Conservation (phyloP, 1,140 invertebrate species). For the Diuraphis noxia region DNA sequence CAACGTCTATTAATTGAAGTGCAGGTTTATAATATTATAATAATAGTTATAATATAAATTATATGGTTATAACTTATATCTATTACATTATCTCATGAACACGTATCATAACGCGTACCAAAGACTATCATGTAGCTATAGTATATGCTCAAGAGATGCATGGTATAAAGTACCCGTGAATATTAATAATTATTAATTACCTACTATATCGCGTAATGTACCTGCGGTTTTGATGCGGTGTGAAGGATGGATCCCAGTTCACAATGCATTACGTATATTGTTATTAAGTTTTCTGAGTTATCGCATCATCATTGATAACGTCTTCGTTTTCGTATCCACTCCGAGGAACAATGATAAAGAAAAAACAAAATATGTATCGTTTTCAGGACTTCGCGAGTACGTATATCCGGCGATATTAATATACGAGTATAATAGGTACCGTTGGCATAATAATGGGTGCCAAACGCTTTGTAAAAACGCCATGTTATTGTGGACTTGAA, state of each 20-base stretch:
- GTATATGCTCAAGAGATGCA: not conserved
- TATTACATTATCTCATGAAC: not conserved
- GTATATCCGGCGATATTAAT: too few relatives aligned
- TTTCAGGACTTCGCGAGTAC: not conserved
- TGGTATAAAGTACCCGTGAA: not conserved
- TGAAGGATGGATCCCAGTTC: not conserved
- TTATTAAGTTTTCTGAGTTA: not conserved
- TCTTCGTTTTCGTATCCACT: not conserved
- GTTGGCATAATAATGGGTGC: too few relatives aligned
- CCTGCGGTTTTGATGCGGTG: not conserved
- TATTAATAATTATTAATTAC: too few relatives aligned
- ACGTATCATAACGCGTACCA: not conserved
- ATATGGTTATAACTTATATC: not conserved
- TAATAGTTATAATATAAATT: too few relatives aligned
- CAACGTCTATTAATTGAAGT: not conserved
- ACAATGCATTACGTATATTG: not conserved
- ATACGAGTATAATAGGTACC: too few relatives aligned
- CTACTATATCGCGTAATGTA: not conserved
- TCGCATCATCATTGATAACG: not conserved
- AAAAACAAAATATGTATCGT: not conserved
- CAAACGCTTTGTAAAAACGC: not conserved
- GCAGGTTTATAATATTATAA: not conserved
- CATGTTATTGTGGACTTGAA: not conserved
- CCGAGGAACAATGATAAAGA: not conserved
- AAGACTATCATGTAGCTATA: not conserved